Conservation (phyloP, 2,113 vertebrate species). For the Apteryx owenii region DNA sequence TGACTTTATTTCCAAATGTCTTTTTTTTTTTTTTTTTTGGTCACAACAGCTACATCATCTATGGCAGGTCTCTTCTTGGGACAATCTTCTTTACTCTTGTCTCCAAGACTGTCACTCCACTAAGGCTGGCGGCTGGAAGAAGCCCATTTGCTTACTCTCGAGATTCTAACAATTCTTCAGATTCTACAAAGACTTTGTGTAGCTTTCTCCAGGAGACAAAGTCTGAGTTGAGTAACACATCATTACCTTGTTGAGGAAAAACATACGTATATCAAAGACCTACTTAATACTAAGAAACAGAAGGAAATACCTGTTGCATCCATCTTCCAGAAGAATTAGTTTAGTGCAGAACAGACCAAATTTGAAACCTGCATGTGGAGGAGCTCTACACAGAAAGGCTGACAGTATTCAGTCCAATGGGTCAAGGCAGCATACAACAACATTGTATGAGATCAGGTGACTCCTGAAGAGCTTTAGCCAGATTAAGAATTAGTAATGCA, state of each 20-base stretch:
- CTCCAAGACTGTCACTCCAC: neutral
- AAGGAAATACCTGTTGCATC: neutral
- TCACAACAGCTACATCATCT: neutral
- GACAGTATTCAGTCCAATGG: neutral
- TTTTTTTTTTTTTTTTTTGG: neutral
- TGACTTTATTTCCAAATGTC: neutral
- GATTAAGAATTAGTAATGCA: neutral
- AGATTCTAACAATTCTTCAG: neutral
- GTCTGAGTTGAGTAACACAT: neutral
- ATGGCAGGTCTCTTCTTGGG: neutral
- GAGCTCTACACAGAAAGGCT: neutral
- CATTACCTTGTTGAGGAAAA: neutral
- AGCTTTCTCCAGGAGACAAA: neutral
- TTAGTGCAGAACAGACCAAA: slow-evolving; percentile 15
- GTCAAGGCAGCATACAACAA: neutral
- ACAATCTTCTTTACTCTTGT: neutral
- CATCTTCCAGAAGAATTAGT: neutral
- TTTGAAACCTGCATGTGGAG: neutral
- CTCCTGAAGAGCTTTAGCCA: slow-evolving; percentile 2
- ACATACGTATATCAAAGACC: neutral
- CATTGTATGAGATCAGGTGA: neutral
- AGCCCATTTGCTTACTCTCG: neutral
- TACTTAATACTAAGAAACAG: neutral
- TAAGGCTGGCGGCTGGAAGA: neutral
- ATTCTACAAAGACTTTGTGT: neutral